These are phyloP conservation scores for Tipula unca DNA, from an alignment of 2,888 invertebrate species.

Conservation along the genomic window DNA sequence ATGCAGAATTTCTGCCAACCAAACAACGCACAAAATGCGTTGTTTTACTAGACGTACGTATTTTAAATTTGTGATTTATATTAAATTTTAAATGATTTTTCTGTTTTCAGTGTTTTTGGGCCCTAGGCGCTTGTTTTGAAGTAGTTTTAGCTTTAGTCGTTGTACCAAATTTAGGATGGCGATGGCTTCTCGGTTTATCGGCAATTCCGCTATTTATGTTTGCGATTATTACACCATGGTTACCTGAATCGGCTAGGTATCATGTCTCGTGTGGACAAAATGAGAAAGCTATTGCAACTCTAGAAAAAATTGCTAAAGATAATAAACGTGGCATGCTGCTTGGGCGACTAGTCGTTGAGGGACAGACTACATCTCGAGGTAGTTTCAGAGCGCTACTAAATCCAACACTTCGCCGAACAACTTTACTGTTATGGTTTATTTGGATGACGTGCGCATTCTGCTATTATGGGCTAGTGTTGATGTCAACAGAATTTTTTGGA, in stretches of 20 bases:
- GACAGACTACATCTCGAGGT: constrained; percentile 50
- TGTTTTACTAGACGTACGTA: constrained; percentile 82
- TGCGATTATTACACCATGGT: constrained; percentile 74
- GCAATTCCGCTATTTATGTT: constrained; percentile 81
- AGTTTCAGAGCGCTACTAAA: constrained; percentile 63
- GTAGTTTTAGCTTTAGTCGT: constrained; percentile 81
- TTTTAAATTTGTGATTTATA: neutral
- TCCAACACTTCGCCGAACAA: constrained; percentile 73
- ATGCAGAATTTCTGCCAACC: constrained; percentile 91
- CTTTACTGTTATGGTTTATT: constrained; percentile 83
- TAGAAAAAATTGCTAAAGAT: constrained; percentile 77
- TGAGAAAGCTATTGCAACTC: constrained; percentile 74
- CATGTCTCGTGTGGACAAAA: constrained; percentile 80
- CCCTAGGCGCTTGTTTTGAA: constrained; percentile 88
- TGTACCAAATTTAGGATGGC: constrained; percentile 87
- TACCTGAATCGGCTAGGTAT: constrained; percentile 87
- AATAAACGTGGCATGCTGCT: constrained; percentile 83
- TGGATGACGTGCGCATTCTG: constrained; percentile 94
- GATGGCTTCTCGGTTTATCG: constrained; percentile 86
- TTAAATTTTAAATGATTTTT: neutral
- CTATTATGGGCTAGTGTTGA: constrained; percentile 88
- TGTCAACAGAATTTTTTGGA: constrained; percentile 83
- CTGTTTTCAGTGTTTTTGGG: constrained; percentile 79
- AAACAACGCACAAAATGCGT: constrained; percentile 93
- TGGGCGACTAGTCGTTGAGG: constrained; percentile 75